Evolutionary conservation across 2,797 vertebrate genomes (phyloP).

Genomic region (Yasuhikotakia modesta): DNA sequence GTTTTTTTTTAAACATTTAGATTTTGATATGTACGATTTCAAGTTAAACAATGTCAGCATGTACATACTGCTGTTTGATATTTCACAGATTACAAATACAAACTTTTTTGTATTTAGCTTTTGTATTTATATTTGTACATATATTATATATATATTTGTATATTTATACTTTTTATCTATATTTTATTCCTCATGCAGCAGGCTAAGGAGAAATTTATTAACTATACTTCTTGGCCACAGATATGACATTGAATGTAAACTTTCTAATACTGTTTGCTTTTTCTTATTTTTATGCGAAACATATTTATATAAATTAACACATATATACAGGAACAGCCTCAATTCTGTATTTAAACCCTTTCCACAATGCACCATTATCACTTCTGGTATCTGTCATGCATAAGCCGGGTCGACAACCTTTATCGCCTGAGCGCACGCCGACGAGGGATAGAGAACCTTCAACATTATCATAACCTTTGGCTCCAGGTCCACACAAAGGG

Average conservation of each 20-base stretch:
- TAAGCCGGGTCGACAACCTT: slow-evolving; percentile 40
- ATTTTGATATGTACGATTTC: background rate
- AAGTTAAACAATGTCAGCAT: background rate
- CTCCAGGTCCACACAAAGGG: slow-evolving; percentile 71
- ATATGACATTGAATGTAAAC: background rate
- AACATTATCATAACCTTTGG: slow-evolving; percentile 71
- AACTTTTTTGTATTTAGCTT: background rate
- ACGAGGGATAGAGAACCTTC: slow-evolving; percentile 52
- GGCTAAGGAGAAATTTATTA: background rate
- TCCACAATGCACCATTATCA: slow-evolving; percentile 17
- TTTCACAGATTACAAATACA: background rate
- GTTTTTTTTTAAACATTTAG: background rate
- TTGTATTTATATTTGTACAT: no score
- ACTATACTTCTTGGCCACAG: background rate
- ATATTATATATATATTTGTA: no score
- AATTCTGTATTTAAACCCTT: background rate
- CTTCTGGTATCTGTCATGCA: slow-evolving; percentile 29
- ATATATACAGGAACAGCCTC: background rate
- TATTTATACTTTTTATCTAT: no score
- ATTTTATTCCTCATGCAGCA: no score
- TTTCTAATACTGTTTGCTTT: background rate
- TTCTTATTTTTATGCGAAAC: background rate
- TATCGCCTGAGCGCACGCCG: slow-evolving; percentile 66
- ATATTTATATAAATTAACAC: background rate
- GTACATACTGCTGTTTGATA: background rate